Base-by-base conservation (phyloP, 1,140 invertebrate species). In the Sycophaga agraensis region DNA sequence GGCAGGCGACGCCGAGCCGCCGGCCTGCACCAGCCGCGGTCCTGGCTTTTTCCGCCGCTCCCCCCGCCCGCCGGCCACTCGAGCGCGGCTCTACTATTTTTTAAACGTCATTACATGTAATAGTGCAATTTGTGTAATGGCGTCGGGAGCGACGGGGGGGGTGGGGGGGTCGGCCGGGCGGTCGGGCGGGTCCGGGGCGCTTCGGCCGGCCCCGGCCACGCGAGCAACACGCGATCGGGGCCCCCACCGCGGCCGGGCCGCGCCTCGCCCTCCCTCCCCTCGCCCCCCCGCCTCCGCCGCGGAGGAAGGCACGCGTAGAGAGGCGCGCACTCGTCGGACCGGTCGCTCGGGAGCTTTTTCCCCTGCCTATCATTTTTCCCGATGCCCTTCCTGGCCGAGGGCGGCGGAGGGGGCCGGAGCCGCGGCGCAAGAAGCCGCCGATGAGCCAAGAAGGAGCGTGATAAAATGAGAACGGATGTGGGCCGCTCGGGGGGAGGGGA, bases 141-240 rank as follows among this genome's bases (percentile, higher is more conserved):
- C 62, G n/a, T 31, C 45, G 35, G 22, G 35, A 21, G 48, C 26
- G 28, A 28, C 6, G 16, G 14, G 16, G 31, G 0, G 12, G 34
- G 24, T 21, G 12, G 49, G 16, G 35, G 40, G n/a, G n/a, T n/a
- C n/a, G n/a, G n/a, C n/a, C n/a, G n/a, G 12, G 35, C 11, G 28
- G 50, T 77, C 75, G 75, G 68, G 6, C 11, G 35, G 51, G 40
- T 71, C 62, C 75, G 74, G 50, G 11, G 49, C 1, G 19, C 37
- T 8, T 77, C 75, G 75, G 68, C 6, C 0, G 14, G 4, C 2
- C 50, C 72, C 75, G 75, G 75, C 75, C 75, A 76, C 75, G 75
- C 75, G 75, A 75, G 43, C 73, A 74, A 73, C 75, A 77, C 75
- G 75, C 75, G 75, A 75, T 75, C 73, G 50, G 16, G 63, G 50